Evolutionary conservation across 2,113 vertebrate species (phyloP), one percentile per base, ranked within the genome.

Genomic region (Gymnocephalus cernua): DNA sequence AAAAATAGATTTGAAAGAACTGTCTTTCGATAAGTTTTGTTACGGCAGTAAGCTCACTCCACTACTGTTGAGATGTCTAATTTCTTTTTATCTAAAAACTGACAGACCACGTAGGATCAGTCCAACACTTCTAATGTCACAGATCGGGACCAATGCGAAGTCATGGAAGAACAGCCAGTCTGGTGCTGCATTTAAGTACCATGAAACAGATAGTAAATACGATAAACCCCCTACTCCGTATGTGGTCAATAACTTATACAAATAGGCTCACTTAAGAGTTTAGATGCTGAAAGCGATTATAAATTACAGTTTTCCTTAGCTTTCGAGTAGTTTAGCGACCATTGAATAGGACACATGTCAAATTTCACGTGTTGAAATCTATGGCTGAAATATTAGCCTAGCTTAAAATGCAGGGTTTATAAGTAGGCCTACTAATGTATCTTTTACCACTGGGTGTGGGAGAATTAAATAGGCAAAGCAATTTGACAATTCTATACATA

Each of bases 81-180:
- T 71, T 62, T 76, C 65, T 62, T 2, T 54, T 11, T 11, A 62
- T 23, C n/a, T 7, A 21, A 75, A 80, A 73, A 57, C 51, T 53
- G 77, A 66, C n/a, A 57, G 41, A 74, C n/a, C 62, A 7, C 5
- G 68, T 3, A 44, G 6, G 61, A 4, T 77, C 84, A 0, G 63
- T 53, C 56, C 48, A 32, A 27, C 57, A 79, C 61, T 75, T 83
- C 77, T 74, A 77, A 63, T 82, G 90, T 87, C 88, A 89, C 81
- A 67, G 83, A 86, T 58, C 79, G 54, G 69, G 61, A 38, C 86
- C 86, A 71, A 67, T 41, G 85, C 48, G 77, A 82, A 88, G 87
- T 89, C 85, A 66, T 69, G 70, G 59, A 65, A 29, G 41, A 83
- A 4, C 78, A 3, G 82, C 13, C 67, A 80, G 74, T 12, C 79